phyloP scores from a whole-genome alignment of 1,140 invertebrate genomes.

The Caenorhabditis tropicalis region DNA sequence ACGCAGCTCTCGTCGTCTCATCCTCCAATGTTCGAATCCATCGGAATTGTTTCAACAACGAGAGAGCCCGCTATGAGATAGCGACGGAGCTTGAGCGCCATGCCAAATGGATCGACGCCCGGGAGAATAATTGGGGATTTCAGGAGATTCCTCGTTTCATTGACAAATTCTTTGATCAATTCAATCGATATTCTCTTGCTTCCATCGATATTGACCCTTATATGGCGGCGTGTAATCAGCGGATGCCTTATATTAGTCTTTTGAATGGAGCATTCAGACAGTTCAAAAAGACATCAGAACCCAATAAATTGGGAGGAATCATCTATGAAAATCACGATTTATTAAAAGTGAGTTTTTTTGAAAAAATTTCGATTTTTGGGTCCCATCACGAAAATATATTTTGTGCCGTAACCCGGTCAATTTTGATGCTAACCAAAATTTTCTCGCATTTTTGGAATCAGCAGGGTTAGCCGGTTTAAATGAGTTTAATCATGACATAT shows the following conservation, averaged over 20 bases:
- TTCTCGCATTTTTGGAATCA: too few species aligned
- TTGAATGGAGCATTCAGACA: slow-evolving; percentile 65
- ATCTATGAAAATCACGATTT: slow-evolving; percentile 87
- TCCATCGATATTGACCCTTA: slow-evolving; percentile 69
- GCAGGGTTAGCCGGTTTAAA: too few species aligned
- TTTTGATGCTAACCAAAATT: too few species aligned
- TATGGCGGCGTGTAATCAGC: slow-evolving; percentile 70
- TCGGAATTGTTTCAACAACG: slow-evolving; percentile 91
- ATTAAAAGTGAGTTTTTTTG: slow-evolving; percentile 77
- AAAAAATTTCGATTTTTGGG: too few species aligned
- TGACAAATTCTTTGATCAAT: slow-evolving; percentile 73
- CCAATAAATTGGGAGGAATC: slow-evolving; percentile 66
- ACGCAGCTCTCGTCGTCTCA: slow-evolving; percentile 82
- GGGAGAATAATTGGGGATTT: slow-evolving; percentile 89
- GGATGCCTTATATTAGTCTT: slow-evolving; percentile 63
- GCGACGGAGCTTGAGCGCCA: slow-evolving; percentile 93
- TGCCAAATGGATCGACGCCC: slow-evolving; percentile 89
- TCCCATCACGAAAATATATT: too few species aligned
- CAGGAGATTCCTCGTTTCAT: slow-evolving; percentile 74
- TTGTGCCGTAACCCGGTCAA: too few species aligned
- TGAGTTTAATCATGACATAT: too few species aligned
- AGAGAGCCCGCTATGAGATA: slow-evolving; percentile 87
- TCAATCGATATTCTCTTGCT: slow-evolving; percentile 71
- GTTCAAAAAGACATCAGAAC: slow-evolving; percentile 64
- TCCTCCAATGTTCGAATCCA: slow-evolving; percentile 87